Evolutionary conservation across 2,888 invertebrate species (phyloP), one percentile per base, ranked within the genome.

Genomic region (Liposcelis brunnea): DNA sequence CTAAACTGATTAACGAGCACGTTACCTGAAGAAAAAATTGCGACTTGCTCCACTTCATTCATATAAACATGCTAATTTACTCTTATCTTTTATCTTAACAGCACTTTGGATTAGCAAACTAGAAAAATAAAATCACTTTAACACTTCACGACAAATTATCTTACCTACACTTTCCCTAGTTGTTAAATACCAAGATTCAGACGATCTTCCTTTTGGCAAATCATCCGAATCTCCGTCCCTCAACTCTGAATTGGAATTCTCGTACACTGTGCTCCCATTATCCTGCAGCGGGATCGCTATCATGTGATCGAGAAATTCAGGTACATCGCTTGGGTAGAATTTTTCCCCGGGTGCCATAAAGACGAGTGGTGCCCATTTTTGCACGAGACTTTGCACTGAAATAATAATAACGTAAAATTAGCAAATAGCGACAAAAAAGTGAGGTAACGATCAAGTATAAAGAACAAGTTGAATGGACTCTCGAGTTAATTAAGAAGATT

Each of bases 261-360:
- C 35, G 35, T 35, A 35, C 26, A 26, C 11, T 21, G 12, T 7
- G 40, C 16, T 18, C 16, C 6, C 16, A 19, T 40, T 16, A 44
- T 42, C 36, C 21, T 45, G 33, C 15, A 40, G 15, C 3, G 49
- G 31, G n/a, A 32, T 43, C 16, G 57, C 54, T 14, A 58, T 55
- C 42, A 75, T 71, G 57, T 76, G 65, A 47, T 67, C 61, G 43
- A 77, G 60, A 58, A 77, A 77, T 50, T 72, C 69, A 40, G 72
- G 69, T 2, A 75, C 75, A 45, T 69, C 69, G 45, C 70, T 61
- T 1, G 78, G 78, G 61, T 74, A 63, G 56, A 71, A 77, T 57
- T 66, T 66, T 60, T 78, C 78, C 46, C 70, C 69, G 1, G 75
- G 75, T 43, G 75, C 73, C 43, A 78, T 61, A 74, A 75, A 76